Conservation (phyloP, 2,888 invertebrate species). For the Oscheius sp. region DNA sequence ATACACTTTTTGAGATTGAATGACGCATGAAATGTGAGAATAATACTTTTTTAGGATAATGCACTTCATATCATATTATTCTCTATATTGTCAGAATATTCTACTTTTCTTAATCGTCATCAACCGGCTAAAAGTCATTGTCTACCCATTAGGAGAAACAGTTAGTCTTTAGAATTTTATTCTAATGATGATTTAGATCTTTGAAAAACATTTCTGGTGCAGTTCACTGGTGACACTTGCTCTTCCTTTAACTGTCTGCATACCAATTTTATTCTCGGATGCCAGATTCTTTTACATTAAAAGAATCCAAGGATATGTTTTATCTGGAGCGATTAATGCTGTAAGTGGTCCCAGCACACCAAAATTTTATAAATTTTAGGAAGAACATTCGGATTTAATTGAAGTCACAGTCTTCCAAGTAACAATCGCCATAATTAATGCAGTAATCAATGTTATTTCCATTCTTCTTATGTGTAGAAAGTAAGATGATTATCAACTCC, state of each 20-base stretch:
- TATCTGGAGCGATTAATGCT: neutral
- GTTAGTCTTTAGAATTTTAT: neutral
- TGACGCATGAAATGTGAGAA: neutral
- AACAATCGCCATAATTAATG: constrained; percentile 14
- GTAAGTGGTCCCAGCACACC: neutral
- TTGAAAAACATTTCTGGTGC: constrained; percentile 17
- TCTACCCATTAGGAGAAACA: constrained; percentile 15
- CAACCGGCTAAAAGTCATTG: constrained; percentile 21
- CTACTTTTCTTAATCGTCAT: constrained; percentile 7
- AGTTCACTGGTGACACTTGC: neutral
- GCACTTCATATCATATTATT: constrained; percentile 27
- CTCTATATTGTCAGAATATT: constrained; percentile 21
- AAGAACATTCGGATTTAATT: constrained; percentile 20
- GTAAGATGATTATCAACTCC: no score
- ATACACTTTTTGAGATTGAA: no score
- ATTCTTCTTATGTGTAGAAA: constrained; percentile 22
- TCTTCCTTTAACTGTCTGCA: constrained; percentile 14
- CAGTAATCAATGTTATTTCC: constrained; percentile 7
- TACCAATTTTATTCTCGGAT: constrained; percentile 10
- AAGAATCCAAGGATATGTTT: constrained; percentile 17
- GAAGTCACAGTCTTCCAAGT: constrained; percentile 27
- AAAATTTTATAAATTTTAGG: constrained; percentile 6
- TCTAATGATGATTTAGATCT: neutral
- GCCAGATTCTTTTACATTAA: constrained; percentile 17
- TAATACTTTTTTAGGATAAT: constrained; percentile 2